Conservation (phyloP, 2,888 invertebrate genomes). For the Drosophila pegasa region DNA sequence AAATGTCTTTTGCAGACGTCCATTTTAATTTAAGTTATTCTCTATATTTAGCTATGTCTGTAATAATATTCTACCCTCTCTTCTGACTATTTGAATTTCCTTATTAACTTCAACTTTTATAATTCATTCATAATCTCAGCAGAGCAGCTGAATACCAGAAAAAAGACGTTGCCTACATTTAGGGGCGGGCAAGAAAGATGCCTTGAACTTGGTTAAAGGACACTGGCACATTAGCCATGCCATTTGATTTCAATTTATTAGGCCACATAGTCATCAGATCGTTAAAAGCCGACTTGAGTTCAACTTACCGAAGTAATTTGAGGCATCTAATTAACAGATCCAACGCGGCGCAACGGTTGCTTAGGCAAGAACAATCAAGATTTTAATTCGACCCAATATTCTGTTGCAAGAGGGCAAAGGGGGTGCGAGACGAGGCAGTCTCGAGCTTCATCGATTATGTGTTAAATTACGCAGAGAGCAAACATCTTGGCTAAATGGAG, state of each 20-base stretch:
- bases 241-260: conserved; percentile 31
- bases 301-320: conserved; percentile 45
- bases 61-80: neutral
- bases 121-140: neutral
- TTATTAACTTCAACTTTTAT: neutral
- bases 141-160: neutral
- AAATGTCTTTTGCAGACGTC: neutral
- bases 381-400: conserved; percentile 58
- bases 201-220: neutral
- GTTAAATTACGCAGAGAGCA: conserved; percentile 71
- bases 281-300: conserved; percentile 34
- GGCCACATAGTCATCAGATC: conserved; percentile 12
- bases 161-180: conserved; percentile 60
- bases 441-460: conserved; percentile 69
- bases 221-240: conserved; percentile 37
- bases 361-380: conserved; percentile 22
- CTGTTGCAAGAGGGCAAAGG: conserved; percentile 5
- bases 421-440: neutral
- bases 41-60: neutral
- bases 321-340: conserved; percentile 68
- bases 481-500: conserved; percentile 58
- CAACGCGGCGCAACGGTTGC: conserved; percentile 7
- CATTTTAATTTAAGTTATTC: no score
- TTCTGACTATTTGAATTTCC: neutral
- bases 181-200: conserved; percentile 22